A percentile compares a stretch with the other conserved stretches of the same genome.
These are phyloP conservation scores for Aleiodes testaceus DNA, from an alignment of 2,888 invertebrate species.

Conservation along the genomic window DNA sequence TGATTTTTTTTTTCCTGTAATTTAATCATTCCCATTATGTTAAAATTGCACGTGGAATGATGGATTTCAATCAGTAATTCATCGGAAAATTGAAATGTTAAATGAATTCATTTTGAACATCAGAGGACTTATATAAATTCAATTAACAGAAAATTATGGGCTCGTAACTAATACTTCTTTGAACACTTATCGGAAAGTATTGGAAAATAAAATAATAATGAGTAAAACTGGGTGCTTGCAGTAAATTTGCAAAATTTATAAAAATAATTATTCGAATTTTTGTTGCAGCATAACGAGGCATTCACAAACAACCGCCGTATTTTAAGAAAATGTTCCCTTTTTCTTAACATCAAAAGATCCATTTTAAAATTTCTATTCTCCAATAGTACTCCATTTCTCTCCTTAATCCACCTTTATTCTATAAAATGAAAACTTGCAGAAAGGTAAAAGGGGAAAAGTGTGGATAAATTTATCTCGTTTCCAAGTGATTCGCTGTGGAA, in stretches of 20 bases:
- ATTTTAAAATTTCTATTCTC: background rate
- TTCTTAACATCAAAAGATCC: no score
- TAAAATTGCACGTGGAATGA: slow-evolving; percentile 1
- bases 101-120: background rate
- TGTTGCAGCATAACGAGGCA: no score
- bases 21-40: background rate
- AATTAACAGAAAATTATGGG: background rate
- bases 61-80: background rate
- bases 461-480: slow-evolving; percentile 44
- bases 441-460: slow-evolving; percentile 23
- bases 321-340: no score
- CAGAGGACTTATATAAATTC: background rate
- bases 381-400: no score
- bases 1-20: background rate
- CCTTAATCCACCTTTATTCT: background rate
- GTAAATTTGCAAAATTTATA: no score
- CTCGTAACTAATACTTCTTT: no score
- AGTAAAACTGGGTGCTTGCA: no score
- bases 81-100: background rate
- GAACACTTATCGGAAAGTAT: no score
- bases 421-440: slow-evolving; percentile 31
- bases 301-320: no score
- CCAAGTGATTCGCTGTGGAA: slow-evolving; percentile 49
- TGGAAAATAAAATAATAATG: no score
- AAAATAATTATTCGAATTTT: background rate